phyloP scores from a whole-genome alignment of 2,888 invertebrate species.

The Sclerodermus sp. region DNA sequence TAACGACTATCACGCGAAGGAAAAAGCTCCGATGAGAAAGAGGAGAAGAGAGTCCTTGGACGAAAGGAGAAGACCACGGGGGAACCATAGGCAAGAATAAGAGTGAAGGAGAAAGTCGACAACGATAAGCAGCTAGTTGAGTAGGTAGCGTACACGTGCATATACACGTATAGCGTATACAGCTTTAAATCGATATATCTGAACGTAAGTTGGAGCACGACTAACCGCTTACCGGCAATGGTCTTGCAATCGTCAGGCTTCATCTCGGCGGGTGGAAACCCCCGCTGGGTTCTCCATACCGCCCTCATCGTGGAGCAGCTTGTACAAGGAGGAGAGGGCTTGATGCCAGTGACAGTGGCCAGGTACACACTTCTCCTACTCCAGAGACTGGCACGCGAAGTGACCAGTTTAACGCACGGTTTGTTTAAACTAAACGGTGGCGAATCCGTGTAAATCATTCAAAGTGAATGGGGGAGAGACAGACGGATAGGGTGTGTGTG shows the following conservation, averaged over 20 bases:
- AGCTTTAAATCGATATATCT: no score
- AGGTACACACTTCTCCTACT: no score
- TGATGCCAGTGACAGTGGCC: constrained; percentile 30
- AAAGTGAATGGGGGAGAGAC: neutral
- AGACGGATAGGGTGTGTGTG: no score
- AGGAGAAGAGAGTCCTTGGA: constrained; percentile 1
- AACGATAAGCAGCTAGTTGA: constrained; percentile 12
- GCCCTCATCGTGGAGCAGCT: constrained; percentile 27
- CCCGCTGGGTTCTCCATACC: constrained; percentile 27
- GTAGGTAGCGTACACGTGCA: constrained; percentile 14
- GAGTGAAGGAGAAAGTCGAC: neutral
- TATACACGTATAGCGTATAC: no score
- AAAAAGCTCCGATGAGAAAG: constrained; percentile 9
- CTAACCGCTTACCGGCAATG: no score
- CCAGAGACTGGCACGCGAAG: no score
- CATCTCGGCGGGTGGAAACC: constrained; percentile 45
- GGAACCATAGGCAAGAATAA: no score
- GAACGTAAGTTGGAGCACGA: neutral
- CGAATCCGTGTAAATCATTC: constrained; percentile 23
- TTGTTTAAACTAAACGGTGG: neutral
- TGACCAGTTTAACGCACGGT: neutral
- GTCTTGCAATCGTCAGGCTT: constrained; percentile 41
- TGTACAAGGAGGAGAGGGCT: constrained; percentile 16
- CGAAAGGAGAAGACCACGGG: no score
- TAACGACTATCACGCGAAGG: constrained; percentile 25